phyloP scores from a whole-genome alignment of 2,797 vertebrate species.

The Tachyglossus aculeatus region DNA sequence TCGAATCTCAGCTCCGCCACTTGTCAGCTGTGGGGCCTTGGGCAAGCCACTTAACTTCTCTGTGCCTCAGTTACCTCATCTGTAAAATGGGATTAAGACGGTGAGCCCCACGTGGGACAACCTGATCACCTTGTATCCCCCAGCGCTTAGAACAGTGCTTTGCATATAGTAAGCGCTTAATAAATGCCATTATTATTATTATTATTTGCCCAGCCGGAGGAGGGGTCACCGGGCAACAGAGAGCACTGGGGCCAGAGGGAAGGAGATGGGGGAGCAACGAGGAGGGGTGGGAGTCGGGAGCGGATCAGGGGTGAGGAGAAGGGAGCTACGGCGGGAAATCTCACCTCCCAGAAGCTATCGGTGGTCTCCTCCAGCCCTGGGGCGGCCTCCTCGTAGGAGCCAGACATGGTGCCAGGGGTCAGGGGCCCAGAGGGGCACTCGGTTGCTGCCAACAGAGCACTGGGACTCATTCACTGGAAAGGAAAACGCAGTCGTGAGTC shows the following conservation, averaged over 20 bases:
- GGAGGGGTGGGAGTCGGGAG: background rate
- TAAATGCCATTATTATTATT: no score
- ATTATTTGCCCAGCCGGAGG: no score
- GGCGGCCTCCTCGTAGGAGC: conserved; percentile 91
- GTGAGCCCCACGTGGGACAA: no score
- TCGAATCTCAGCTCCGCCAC: no score
- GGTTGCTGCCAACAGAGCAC: conserved; percentile 8
- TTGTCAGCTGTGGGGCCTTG: no score
- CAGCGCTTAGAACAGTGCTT: no score
- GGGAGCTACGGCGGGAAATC: rapidly evolving
- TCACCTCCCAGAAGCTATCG: conserved; percentile 99
- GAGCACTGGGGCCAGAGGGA: background rate
- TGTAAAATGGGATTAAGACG: no score
- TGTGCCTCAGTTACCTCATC: no score
- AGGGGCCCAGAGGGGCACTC: conserved; percentile 9
- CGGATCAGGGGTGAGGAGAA: background rate
- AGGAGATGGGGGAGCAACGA: background rate
- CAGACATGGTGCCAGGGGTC: conserved; percentile 85
- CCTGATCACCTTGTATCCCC: no score
- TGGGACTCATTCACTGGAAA: conserved; percentile 82
- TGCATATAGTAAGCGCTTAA: no score
- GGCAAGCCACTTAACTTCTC: no score
- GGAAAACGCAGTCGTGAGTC: background rate
- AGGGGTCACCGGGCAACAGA: no score
- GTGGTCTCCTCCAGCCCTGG: conserved; percentile 88